Evolutionary conservation across 1,140 invertebrate genomes (phyloP), one percentile per base, ranked within the genome.

Genomic region (Solenopsis invicta): DNA sequence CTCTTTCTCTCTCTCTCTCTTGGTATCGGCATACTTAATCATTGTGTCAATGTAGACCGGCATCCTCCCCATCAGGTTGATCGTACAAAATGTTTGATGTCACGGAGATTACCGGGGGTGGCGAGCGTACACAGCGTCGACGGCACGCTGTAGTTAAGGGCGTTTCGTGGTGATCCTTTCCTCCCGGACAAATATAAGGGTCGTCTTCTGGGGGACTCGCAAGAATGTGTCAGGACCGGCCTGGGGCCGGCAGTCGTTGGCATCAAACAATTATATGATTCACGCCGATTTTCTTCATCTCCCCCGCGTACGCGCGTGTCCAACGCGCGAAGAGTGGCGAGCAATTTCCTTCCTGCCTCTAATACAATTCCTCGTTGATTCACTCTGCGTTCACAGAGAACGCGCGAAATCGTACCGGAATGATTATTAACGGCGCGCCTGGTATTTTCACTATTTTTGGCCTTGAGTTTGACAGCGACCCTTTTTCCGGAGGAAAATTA

Each of bases 261-360:
- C 78, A 56, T 71, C 78, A 85, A 80, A 88, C 92, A 92, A 93
- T 93, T 92, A 93, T 90, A 84, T 92, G 88, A 90, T 92, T 92
- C 88, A 82, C 90, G 69, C 80, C 76, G 86, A 88, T 90, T 74
- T 86, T 54, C 86, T 87, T 78, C 69, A 90, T 89, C 86, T 72
- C 45, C 45, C 9, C 71, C 29, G 13, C n/a, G 12, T 34, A 29
- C 9, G 64, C 29, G 13, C n/a, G 12, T 34, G 50, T 56, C 71
- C 34, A 5, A 5, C 45, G 45, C n/a, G 45, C 8, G 41, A 41
- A 41, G 21, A 62, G 48, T 34, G 18, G 13, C 45, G n/a, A 80
- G 8, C 76, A 66, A 80, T 67, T 80, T 80, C 48, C 34, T 34
- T 61, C 16, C n/a, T 56, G 67, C 41, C 59, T 74, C n/a, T 61